Conservation (phyloP, 2,888 invertebrate species). For the Oxytorus armatus region DNA sequence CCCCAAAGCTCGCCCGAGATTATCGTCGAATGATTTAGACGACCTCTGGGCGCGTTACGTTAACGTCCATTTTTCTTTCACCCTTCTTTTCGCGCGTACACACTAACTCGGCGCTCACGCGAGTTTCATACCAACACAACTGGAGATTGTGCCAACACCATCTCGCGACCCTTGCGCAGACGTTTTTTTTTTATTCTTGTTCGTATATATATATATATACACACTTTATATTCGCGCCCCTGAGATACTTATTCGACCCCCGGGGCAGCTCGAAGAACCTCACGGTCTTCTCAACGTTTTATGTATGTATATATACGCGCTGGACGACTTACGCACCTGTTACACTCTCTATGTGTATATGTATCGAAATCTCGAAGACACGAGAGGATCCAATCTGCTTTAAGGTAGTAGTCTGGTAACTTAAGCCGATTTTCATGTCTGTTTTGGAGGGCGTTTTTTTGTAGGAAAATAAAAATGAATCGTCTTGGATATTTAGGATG, state of each 20-base stretch:
- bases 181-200: slow-evolving; percentile 4
- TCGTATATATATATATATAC: background rate
- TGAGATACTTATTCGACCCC: slow-evolving; percentile 61
- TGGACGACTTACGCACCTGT: slow-evolving; percentile 58
- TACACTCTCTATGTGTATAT: slow-evolving; percentile 33
- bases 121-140: background rate
- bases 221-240: background rate
- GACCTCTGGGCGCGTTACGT: slow-evolving; percentile 60
- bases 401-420: too few species aligned
- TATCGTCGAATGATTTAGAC: slow-evolving; percentile 74
- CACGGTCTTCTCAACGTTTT: slow-evolving; percentile 34
- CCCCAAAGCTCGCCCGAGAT: slow-evolving; percentile 66
- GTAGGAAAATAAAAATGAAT: too few species aligned
- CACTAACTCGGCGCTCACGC: background rate
- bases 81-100: slow-evolving; percentile 23
- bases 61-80: slow-evolving; percentile 61
- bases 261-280: slow-evolving; percentile 51
- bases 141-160: background rate
- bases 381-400: slow-evolving; percentile 11
- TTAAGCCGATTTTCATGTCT: too few species aligned
- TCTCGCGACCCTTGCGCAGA: slow-evolving; percentile 10
- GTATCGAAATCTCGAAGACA: slow-evolving; percentile 23
- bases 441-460: too few species aligned
- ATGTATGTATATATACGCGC: slow-evolving; percentile 48
- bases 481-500: too few species aligned